A percentile compares a stretch with the other conserved stretches of the same genome.
These are phyloP conservation scores for Lordiphosa andalusiaca DNA, from an alignment of 2,888 invertebrate genomes.

Conservation along the genomic window DNA sequence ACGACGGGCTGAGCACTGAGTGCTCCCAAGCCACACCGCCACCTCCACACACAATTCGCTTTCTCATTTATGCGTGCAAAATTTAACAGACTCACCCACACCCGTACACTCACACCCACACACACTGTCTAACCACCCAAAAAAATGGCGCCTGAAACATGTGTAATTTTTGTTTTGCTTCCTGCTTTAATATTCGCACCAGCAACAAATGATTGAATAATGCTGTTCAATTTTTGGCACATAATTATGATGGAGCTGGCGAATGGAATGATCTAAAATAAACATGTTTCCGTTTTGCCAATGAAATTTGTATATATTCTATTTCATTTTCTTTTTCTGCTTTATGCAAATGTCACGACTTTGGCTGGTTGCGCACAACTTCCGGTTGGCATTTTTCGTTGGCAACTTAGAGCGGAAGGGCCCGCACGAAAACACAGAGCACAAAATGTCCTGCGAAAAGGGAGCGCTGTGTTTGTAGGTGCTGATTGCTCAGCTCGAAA, in stretches of 20 bases:
- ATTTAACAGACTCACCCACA: conserved; percentile 26
- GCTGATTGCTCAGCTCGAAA: conserved; percentile 48
- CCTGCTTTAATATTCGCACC: conserved; percentile 4
- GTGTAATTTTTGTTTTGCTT: conserved; percentile 44
- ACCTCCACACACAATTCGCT: too few species aligned
- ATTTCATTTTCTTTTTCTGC: conserved; percentile 16
- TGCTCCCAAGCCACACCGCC: neutral
- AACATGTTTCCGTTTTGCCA: conserved; percentile 50
- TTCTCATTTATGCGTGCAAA: neutral
- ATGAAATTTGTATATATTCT: conserved; percentile 24
- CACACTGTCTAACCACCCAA: conserved; percentile 7
- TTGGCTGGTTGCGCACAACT: conserved; percentile 55
- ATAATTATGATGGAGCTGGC: conserved; percentile 40
- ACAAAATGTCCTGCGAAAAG: neutral
- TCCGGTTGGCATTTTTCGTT: conserved; percentile 51
- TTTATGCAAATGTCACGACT: conserved; percentile 58
- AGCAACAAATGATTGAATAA: conserved; percentile 8
- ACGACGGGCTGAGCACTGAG: conserved; percentile 39
- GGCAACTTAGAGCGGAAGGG: conserved; percentile 34
- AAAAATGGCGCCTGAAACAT: conserved; percentile 38
- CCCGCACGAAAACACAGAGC: conserved; percentile 11
- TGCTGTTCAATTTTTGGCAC: conserved; percentile 36
- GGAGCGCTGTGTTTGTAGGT: conserved; percentile 12
- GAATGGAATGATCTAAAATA: conserved; percentile 39
- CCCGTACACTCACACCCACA: neutral